These are phyloP conservation scores for Oreochromis aureus DNA, from an alignment of 2,113 vertebrate genomes.

Conservation along the genomic window DNA sequence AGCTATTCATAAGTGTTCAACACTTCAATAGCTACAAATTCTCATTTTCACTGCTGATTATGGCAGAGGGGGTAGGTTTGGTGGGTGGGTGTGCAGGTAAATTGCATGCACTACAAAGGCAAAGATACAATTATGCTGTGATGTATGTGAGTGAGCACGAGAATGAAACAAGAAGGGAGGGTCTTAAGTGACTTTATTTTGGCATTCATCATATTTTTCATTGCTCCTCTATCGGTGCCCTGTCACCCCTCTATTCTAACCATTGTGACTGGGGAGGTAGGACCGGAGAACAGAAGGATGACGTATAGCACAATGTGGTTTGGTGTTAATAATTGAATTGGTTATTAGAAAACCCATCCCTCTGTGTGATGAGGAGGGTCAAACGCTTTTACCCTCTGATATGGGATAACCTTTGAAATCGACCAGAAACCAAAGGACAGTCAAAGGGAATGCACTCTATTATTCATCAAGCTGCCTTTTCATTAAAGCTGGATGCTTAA, in stretches of 20 bases:
- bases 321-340: slow-evolving; percentile 29
- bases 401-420: slow-evolving; percentile 36
- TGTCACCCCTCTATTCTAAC: not conserved
- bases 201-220: not conserved
- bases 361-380: not conserved
- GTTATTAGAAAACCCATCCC: slow-evolving; percentile 24
- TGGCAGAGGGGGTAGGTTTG: not conserved
- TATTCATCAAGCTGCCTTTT: slow-evolving; percentile 32
- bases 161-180: not conserved
- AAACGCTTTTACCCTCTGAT: slow-evolving; percentile 18
- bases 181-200: not conserved
- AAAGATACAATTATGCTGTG: not conserved
- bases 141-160: not conserved
- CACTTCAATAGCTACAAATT: not conserved
- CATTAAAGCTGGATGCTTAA: not conserved
- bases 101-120: not conserved
- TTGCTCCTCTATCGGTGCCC: not conserved
- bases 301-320: not conserved
- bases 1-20: slow-evolving; percentile 21
- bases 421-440: slow-evolving; percentile 21
- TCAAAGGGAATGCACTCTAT: slow-evolving; percentile 1
- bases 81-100: not conserved
- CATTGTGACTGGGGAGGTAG: not conserved
- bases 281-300: not conserved
- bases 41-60: slow-evolving; percentile 1